Evolutionary conservation across 2,888 invertebrate species (phyloP).

Genomic region (Smittia sp.): DNA sequence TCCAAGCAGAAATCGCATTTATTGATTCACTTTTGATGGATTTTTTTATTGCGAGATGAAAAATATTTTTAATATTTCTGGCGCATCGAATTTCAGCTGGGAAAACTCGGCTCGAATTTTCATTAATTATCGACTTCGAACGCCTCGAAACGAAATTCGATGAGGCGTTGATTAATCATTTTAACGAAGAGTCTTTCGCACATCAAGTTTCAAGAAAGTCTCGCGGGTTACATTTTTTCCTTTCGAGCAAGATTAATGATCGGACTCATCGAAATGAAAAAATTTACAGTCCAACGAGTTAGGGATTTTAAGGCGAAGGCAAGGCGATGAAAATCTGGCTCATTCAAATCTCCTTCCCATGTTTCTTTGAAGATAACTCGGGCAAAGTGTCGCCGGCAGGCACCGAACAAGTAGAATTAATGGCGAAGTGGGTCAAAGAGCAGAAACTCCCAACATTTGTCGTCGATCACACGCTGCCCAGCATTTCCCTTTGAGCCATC

Average conservation of each 20-base stretch:
- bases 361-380: background rate
- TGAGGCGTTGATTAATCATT: conserved; percentile 23
- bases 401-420: background rate
- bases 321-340: background rate
- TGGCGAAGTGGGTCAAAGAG: background rate
- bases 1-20: conserved; percentile 2
- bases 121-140: conserved; percentile 5
- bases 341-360: background rate
- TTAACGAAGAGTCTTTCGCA: conserved; percentile 2
- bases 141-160: background rate
- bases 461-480: background rate
- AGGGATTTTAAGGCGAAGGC: background rate
- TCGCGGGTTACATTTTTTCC: conserved; percentile 15
- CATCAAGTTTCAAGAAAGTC: conserved; percentile 5
- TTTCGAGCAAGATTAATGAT: conserved; percentile 20
- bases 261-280: background rate
- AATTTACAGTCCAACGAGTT: background rate
- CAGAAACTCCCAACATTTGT: background rate
- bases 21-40: background rate
- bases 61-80: conserved; percentile 6
- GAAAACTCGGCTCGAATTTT: background rate
- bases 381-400: background rate
- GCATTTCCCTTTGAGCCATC: background rate
- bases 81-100: background rate
- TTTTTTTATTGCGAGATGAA: background rate